Evolutionary conservation across 2,113 vertebrate species (phyloP).

Genomic region (Sinocyclocheilus grahami): DNA sequence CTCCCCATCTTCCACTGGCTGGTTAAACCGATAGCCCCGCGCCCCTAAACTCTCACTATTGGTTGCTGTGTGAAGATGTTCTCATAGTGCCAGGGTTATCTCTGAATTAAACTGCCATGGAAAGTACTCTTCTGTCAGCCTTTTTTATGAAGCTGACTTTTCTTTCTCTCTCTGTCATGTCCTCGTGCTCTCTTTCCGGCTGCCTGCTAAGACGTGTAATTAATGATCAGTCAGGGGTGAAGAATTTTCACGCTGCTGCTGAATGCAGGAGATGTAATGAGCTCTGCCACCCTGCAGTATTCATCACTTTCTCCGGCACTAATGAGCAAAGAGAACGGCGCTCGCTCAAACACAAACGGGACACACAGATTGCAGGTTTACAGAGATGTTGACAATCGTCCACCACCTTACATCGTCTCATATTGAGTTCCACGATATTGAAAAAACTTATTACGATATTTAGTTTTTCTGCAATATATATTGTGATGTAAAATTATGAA

Average conservation of each 20-base stretch:
- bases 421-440: neutral
- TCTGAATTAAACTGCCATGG: neutral
- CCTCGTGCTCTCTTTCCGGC: neutral
- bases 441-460: neutral
- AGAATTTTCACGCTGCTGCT: constrained; percentile 45
- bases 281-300: constrained; percentile 43
- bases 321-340: constrained; percentile 41
- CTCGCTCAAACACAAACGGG: neutral
- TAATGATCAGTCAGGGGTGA: constrained; percentile 59
- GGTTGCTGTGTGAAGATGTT: neutral
- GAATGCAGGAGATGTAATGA: constrained; percentile 57
- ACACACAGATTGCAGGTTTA: constrained; percentile 7
- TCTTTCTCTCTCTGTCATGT: constrained; percentile 12
- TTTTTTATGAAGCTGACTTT: neutral
- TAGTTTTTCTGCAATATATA: neutral
- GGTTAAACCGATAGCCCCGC: neutral
- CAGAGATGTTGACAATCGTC: neutral
- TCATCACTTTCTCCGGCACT: constrained; percentile 41
- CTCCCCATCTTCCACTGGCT: neutral
- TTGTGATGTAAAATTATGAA: neutral
- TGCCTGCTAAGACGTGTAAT: constrained; percentile 56
- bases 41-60: neutral
- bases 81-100: neutral
- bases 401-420: neutral
- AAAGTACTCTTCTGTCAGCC: neutral